A percentile compares a stretch with the other conserved stretches of the same genome.
phyloP scores from a whole-genome alignment of 2,888 invertebrate species.

The Artemia sinica region DNA sequence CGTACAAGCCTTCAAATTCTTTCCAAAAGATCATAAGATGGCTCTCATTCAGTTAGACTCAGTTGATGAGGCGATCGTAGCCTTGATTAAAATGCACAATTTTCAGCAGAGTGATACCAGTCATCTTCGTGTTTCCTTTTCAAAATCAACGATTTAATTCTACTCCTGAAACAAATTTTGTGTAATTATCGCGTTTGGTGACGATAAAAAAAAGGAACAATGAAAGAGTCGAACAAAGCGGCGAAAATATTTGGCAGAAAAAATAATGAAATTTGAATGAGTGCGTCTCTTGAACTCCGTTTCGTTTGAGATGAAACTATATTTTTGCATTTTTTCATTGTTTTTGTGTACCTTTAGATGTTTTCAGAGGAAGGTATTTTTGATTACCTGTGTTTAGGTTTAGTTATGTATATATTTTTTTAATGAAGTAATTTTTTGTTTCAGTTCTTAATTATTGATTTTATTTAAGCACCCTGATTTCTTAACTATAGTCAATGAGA shows the following conservation, averaged over 20 bases:
- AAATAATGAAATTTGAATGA: no score
- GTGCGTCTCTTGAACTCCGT: no score
- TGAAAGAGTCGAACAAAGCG: no score
- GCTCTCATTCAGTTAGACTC: constrained; percentile 86
- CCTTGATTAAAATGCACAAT: constrained; percentile 99
- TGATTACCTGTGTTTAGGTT: not conserved
- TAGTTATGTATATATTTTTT: no score
- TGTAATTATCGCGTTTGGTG: not conserved
- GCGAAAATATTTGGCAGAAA: no score
- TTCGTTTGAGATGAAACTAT: not conserved
- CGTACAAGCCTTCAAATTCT: constrained; percentile 88
- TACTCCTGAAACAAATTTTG: not conserved
- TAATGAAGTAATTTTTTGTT: no score
- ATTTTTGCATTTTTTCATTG: constrained; percentile 14
- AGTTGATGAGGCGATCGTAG: constrained; percentile 89
- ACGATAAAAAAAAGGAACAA: no score
- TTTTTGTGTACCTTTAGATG: constrained; percentile 12
- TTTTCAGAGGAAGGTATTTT: constrained; percentile 7
- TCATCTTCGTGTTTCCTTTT: constrained; percentile 96
- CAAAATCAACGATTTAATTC: constrained; percentile 79
- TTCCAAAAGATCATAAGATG: constrained; percentile 99
- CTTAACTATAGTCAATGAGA: no score
- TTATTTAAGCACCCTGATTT: no score
- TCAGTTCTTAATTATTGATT: no score
- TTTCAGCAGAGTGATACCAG: constrained; percentile 94